phyloP scores from a whole-genome alignment of 2,113 vertebrate genomes.

The Gallinago media region DNA sequence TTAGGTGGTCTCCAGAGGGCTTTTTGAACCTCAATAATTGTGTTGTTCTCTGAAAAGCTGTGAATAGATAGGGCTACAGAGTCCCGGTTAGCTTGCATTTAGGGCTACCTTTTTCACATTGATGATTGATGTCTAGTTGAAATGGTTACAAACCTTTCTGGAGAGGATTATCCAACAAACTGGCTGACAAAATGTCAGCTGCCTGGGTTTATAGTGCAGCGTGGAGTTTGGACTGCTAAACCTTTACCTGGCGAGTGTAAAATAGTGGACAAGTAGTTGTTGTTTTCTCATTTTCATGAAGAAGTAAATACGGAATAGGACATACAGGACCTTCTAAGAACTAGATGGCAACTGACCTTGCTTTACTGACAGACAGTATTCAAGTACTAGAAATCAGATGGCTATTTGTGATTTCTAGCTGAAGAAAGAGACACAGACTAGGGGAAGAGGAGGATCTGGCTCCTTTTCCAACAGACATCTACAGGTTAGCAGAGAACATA shows the following conservation, averaged over 20 bases:
- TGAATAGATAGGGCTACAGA: background rate
- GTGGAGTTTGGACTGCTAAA: background rate
- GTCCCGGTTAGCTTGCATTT: background rate
- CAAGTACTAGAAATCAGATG: background rate
- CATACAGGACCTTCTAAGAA: background rate
- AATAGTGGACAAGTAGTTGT: rapidly evolving
- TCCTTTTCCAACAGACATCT: background rate
- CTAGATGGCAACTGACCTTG: background rate
- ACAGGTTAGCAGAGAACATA: background rate
- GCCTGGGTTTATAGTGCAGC: background rate
- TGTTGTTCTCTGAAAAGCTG: background rate
- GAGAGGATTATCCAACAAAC: background rate
- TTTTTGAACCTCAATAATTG: background rate
- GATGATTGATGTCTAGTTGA: background rate
- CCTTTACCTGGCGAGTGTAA: background rate
- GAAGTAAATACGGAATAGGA: background rate
- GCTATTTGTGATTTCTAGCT: background rate
- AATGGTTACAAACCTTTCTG: background rate
- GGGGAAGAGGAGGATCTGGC: background rate
- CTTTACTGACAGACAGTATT: background rate
- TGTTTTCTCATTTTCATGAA: background rate
- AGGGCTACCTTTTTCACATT: background rate
- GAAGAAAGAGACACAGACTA: background rate
- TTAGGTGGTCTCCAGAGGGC: background rate
- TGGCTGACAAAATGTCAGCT: background rate